Percentiles rank a stretch among this genome's conserved stretches.
Evolutionary conservation across 2,888 invertebrate species (phyloP).

Genomic region (Aporophyla nigra): DNA sequence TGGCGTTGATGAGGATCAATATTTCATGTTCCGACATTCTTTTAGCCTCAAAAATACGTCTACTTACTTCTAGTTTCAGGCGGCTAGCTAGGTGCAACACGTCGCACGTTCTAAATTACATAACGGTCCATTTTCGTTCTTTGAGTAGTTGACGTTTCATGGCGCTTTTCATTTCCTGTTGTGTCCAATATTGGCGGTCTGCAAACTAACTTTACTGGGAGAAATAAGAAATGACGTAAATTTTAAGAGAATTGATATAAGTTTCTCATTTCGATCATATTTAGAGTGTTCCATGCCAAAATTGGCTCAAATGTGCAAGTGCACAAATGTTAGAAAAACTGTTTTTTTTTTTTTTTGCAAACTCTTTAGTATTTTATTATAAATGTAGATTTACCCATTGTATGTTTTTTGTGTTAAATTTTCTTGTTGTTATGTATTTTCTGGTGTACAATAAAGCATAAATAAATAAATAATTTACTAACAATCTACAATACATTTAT

Average conservation of each 20-base stretch:
- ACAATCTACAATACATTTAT: too few relatives aligned
- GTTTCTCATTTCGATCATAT: background rate
- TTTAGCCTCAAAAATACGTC: background rate
- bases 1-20: background rate
- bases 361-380: too few relatives aligned
- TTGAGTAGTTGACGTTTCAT: slow-evolving; percentile 14
- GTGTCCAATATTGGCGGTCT: background rate
- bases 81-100: background rate
- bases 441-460: too few relatives aligned
- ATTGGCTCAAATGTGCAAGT: slow-evolving; percentile 12
- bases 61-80: background rate
- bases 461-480: too few relatives aligned
- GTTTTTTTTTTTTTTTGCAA: too few relatives aligned
- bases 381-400: too few relatives aligned
- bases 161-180: slow-evolving; percentile 26
- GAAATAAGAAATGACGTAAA: background rate
- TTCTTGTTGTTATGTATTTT: too few relatives aligned
- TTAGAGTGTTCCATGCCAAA: slow-evolving; percentile 1
- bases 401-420: too few relatives aligned
- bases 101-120: background rate
- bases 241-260: slow-evolving; percentile 20
- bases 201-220: background rate
- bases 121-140: slow-evolving; percentile 2
- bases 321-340: background rate
- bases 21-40: background rate